A percentile compares a stretch with the other conserved stretches of the same genome.
phyloP scores from a whole-genome alignment of 2,888 invertebrate genomes.

The Neria commutata region DNA sequence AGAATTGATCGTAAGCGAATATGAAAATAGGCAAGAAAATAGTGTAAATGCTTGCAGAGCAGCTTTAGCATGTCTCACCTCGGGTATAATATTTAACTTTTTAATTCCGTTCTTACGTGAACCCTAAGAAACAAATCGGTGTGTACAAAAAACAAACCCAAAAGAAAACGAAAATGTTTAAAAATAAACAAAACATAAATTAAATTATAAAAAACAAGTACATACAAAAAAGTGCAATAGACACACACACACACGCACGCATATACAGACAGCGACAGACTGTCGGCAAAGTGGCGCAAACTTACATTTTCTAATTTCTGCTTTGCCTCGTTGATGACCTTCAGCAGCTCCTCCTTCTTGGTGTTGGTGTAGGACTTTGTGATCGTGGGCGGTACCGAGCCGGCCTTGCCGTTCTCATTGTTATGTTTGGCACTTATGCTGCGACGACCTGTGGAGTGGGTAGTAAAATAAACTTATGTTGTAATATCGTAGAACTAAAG shows the following conservation, averaged over 20 bases:
- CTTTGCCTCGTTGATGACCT: conserved; percentile 83
- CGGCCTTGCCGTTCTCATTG: conserved; percentile 55
- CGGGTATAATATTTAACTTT: conserved; percentile 57
- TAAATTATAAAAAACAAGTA: conserved; percentile 22
- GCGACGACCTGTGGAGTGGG: conserved; percentile 62
- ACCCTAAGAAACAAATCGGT: conserved; percentile 46
- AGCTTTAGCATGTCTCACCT: conserved; percentile 62
- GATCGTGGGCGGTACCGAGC: conserved; percentile 52
- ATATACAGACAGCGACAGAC: conserved; percentile 25
- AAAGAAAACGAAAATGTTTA: conserved; percentile 40
- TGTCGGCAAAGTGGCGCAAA: too few species aligned
- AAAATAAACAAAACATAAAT: conserved; percentile 33
- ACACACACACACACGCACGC: too few species aligned
- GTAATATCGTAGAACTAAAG: too few species aligned
- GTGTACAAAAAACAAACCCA: conserved; percentile 38
- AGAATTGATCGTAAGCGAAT: too few species aligned
- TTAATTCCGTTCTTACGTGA: conserved; percentile 57
- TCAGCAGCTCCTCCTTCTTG: conserved; percentile 75
- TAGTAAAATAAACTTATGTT: too few species aligned
- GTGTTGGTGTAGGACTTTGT: conserved; percentile 62
- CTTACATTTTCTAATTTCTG: conserved; percentile 86
- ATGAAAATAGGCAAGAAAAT: too few species aligned
- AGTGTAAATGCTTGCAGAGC: too few species aligned
- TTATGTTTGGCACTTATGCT: conserved; percentile 71
- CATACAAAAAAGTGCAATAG: conserved; percentile 33